Conservation (phyloP, 2,888 invertebrate genomes). For the Pandemis heparana region DNA sequence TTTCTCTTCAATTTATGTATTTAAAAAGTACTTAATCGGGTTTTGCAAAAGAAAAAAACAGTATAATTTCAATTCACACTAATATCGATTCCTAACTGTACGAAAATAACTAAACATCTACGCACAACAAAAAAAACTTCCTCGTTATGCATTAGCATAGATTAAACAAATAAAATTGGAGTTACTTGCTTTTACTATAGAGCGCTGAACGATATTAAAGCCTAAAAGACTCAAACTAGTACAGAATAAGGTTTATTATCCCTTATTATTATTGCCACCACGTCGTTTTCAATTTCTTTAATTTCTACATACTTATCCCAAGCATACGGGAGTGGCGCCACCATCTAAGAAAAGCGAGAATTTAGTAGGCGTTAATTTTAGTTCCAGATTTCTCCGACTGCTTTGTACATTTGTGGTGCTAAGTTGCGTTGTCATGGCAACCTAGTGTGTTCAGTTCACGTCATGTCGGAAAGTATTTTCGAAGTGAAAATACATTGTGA, state of each 20-base stretch:
- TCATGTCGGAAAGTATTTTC: conserved; percentile 19
- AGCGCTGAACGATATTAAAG: not conserved
- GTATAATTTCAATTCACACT: too few species aligned
- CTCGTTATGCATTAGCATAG: not conserved
- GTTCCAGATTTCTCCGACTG: conserved; percentile 13
- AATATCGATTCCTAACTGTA: not conserved
- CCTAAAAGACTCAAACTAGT: not conserved
- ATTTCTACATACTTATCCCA: not conserved
- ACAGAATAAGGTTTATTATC: conserved; percentile 1
- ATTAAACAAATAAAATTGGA: conserved; percentile 5
- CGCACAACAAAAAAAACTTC: not conserved
- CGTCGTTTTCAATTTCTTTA: not conserved
- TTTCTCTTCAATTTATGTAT: too few species aligned
- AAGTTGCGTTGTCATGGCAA: conserved; percentile 38
- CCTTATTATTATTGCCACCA: not conserved
- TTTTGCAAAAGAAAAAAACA: too few species aligned
- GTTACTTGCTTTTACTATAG: conserved; percentile 15
- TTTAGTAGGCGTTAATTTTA: not conserved
- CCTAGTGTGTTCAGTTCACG: conserved; percentile 15
- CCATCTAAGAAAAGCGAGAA: not conserved
- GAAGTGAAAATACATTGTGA: not conserved
- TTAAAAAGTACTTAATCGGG: too few species aligned
- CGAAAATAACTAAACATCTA: not conserved
- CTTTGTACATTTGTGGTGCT: not conserved
- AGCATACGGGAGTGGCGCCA: not conserved